A percentile compares a stretch with the other conserved stretches of the same genome.
Evolutionary conservation across 2,797 vertebrate species (phyloP).

Genomic region (Microctenopoma lineatum): DNA sequence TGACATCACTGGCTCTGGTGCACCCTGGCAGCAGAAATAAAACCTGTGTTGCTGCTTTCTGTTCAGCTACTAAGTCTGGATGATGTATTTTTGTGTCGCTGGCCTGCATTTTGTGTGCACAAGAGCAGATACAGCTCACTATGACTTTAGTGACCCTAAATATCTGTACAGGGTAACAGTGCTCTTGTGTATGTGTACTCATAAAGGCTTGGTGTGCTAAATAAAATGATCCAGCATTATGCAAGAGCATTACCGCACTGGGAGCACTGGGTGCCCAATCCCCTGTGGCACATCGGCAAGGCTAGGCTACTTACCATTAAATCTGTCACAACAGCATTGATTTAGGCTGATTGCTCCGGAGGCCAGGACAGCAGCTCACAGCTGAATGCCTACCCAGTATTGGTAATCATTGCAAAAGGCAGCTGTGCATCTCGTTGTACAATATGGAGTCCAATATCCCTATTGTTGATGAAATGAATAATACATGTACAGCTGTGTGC

Average conservation of each 20-base stretch:
- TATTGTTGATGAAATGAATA: slow-evolving; percentile 19
- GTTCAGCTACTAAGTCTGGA: slow-evolving; percentile 45
- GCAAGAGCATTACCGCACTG: slow-evolving; percentile 62
- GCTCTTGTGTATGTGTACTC: not conserved
- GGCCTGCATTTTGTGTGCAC: not conserved
- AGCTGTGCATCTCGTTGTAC: slow-evolving; percentile 44
- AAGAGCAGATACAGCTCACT: not conserved
- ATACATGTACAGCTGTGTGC: not conserved
- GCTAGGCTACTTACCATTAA: slow-evolving; percentile 68
- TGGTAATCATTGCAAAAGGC: slow-evolving; percentile 59
- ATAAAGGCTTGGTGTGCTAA: slow-evolving; percentile 22
- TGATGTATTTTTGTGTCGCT: slow-evolving; percentile 46
- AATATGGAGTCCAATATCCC: slow-evolving; percentile 52
- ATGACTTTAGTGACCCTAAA: slow-evolving; percentile 18
- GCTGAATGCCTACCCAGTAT: slow-evolving; percentile 46
- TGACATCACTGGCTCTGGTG: slow-evolving; percentile 68
- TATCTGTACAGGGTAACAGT: slow-evolving; percentile 7
- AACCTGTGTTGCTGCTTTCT: slow-evolving; percentile 54
- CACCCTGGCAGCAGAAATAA: slow-evolving; percentile 61
- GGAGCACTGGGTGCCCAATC: slow-evolving; percentile 56
- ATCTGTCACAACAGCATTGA: slow-evolving; percentile 68
- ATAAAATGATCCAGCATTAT: slow-evolving; percentile 55
- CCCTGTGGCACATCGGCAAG: slow-evolving; percentile 16
- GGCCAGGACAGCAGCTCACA: slow-evolving; percentile 52
- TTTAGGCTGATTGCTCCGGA: slow-evolving; percentile 62